Base-by-base conservation (phyloP, 2,888 invertebrate genomes). In the Sylvicola fuscatus region DNA sequence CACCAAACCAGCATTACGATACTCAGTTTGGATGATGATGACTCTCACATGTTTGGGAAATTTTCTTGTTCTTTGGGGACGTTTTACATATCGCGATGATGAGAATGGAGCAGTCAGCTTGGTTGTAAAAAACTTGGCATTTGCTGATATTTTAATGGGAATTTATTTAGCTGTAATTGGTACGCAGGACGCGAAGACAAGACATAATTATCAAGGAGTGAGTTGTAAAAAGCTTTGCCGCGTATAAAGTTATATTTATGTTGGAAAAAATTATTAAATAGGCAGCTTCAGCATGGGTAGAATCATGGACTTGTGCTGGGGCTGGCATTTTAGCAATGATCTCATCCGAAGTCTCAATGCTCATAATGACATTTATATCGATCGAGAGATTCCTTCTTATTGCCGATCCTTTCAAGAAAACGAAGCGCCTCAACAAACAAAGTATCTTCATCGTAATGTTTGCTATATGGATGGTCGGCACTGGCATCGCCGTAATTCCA, bases 321-420 rank as follows among this genome's bases (percentile, higher is more conserved):
- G 56, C 67, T 26, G 77, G 77, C 21, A 58, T 69, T 3, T 44
- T 73, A 27, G 75, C 74, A 1, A 72, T 76, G 55, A 64, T 65
- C 14, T 74, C 76, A 2, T 68, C 69, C 2, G 75, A 78, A 58
- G 72, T 73, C 2, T 75, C 77, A 6, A 67, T 78, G 49, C 51
- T 77, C 29, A 70, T 76, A 38, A 51, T 78, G 41, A 67, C 72
- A 2, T 71, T 73, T 47, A 72, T 78, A 66, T 73, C 76, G 2
- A 51, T 76, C 43, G 76, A 77, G 44, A 60, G 77, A 43, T 77
- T 70, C 48, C 50, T 73, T 41, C 51, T 71, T 36, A 73, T 75
- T 41, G 68, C 67, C 2, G 62, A 66, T 46, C 70, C 72, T 1
- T 61, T 71, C 42, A 65, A 65, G 21, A 60, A 62, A 8, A 63